Evolutionary conservation across 2,888 invertebrate genomes (phyloP).

Genomic region (Nudaria mundana): DNA sequence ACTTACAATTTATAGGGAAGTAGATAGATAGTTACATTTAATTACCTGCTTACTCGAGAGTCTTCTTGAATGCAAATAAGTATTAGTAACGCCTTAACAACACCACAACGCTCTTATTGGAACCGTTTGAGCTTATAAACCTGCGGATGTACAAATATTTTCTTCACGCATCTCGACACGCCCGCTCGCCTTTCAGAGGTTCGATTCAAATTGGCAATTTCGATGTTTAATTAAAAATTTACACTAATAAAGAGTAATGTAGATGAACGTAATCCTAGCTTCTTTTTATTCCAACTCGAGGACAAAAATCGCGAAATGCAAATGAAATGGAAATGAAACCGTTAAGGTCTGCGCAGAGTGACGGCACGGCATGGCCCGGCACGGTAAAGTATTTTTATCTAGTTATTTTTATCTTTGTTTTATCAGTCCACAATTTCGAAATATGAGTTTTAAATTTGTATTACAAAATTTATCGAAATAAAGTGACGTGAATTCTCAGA

Average conservation of each 20-base stretch:
- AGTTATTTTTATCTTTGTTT: no score
- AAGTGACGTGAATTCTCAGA: no score
- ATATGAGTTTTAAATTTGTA: no score
- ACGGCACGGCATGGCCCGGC: no score
- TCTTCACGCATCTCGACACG: conserved; percentile 41
- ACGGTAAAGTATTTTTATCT: no score
- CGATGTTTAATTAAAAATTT: conserved; percentile 35
- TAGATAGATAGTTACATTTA: no score
- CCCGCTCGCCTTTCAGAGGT: conserved; percentile 21
- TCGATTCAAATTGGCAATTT: conserved; percentile 18
- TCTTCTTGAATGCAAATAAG: conserved; percentile 79
- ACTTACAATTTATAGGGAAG: no score
- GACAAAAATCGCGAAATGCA: conserved; percentile 73
- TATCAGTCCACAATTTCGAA: no score
- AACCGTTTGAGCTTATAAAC: conserved; percentile 66
- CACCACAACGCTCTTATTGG: conserved; percentile 73
- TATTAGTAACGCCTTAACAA: conserved; percentile 76
- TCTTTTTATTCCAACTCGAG: conserved; percentile 56
- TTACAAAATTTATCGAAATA: no score
- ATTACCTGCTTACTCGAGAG: conserved; percentile 68
- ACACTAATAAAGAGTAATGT: conserved; percentile 39
- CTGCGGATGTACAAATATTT: conserved; percentile 56
- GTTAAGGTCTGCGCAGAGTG: no score
- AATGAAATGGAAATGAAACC: conserved; percentile 68
- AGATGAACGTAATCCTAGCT: conserved; percentile 43